These are phyloP conservation scores for Abrostola tripartita DNA, from an alignment of 2,888 invertebrate species.

Conservation along the genomic window DNA sequence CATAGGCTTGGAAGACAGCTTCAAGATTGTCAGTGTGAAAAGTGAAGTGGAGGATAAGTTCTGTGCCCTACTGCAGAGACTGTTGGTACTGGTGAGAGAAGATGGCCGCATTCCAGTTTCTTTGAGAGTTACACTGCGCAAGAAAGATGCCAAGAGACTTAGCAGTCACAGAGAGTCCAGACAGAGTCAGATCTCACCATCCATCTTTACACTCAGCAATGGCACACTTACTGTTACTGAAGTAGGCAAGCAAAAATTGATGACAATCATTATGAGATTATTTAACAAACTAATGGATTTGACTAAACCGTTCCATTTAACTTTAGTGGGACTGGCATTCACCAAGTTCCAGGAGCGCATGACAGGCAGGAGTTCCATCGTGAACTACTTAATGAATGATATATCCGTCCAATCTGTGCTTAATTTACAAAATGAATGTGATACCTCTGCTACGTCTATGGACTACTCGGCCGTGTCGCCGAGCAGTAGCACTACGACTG, in stretches of 20 bases:
- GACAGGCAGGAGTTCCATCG: constrained; percentile 91
- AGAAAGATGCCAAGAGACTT: constrained; percentile 90
- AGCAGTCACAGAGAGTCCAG: constrained; percentile 92
- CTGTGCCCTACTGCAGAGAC: constrained; percentile 90
- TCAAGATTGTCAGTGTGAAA: constrained; percentile 91
- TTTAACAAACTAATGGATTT: constrained; percentile 92
- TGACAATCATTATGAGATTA: constrained; percentile 91
- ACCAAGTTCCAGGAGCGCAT: constrained; percentile 93
- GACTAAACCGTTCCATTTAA: constrained; percentile 93
- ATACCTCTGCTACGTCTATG: constrained; percentile 82
- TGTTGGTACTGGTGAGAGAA: constrained; percentile 91
- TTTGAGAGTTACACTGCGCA: constrained; percentile 92
- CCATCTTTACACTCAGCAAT: constrained; percentile 87
- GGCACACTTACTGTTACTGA: constrained; percentile 85
- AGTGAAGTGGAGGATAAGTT: constrained; percentile 93
- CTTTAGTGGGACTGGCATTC: constrained; percentile 93
- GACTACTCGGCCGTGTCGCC: constrained; percentile 84
- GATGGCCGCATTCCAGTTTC: constrained; percentile 94
- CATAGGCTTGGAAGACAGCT: constrained; percentile 94
- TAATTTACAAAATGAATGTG: constrained; percentile 89
- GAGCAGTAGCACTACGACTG: constrained; percentile 86
- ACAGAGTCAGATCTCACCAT: constrained; percentile 92
- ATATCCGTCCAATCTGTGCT: constrained; percentile 93
- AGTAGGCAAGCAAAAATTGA: constrained; percentile 90
- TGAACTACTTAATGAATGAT: constrained; percentile 92